Base-by-base conservation (phyloP, 2,113 vertebrate species). In the Platichthys flesus region DNA sequence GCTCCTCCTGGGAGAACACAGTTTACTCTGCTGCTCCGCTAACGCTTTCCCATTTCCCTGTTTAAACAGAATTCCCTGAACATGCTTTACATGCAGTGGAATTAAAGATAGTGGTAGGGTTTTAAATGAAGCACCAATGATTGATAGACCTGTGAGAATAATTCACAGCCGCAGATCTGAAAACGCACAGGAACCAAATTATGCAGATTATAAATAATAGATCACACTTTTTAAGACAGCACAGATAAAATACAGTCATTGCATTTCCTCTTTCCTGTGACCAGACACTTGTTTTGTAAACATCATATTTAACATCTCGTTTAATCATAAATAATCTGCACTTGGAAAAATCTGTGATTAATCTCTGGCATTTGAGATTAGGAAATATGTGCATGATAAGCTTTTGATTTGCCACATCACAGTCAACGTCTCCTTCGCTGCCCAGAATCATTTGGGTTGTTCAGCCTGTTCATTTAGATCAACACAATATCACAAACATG, bases 241-340 rank as follows among this genome's bases (percentile, higher is more conserved):
- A 47, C 4, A 47, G 45, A 14, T 14, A 5, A 12, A 47, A 16
- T 47, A 9, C 9, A 40, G 4, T 47, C 5, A 52, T 52, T 52
- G 15, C 18, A 52, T 55, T 52, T 52, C 51, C 51, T 52, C 51
- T n/a, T 52, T 52, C 31, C 31, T 31, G 6, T 2, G 31, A 31
- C 31, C 31, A 7, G 31, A 31, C 31, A 31, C 31, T 7, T 31
- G 20, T 54, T 49, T 51, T 5, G 24, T 35, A 67, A 62, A 45
- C 21, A 58, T 56, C 26, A 64, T 6, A 51, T 24, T 10, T 15
- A 73, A 23, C 60, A 64, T 23, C 40, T 65, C 15, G 18, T 66
- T 78, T 67, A 31, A 78, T 69, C 62, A 37, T 80, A 83, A 75
- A 57, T 71, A 55, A 71, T 84, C 82, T 66, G 47, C 54, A 62